Conservation (phyloP, 2,113 vertebrate species). For the Cariama cristata region DNA sequence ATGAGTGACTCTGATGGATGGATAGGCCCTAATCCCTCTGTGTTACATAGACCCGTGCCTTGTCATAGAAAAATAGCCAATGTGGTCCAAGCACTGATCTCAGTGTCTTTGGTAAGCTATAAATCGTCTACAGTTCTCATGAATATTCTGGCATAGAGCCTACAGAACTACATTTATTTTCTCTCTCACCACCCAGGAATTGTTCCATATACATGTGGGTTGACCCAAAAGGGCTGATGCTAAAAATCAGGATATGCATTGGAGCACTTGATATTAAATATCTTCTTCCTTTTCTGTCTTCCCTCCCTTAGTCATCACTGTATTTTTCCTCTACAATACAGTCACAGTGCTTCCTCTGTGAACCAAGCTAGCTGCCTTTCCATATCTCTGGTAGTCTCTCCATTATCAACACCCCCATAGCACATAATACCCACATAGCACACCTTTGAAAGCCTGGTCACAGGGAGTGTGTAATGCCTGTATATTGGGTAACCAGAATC, state of each 20-base stretch:
- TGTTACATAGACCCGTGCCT: not conserved
- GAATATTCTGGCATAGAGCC: conserved; percentile 2
- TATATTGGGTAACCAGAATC: not conserved
- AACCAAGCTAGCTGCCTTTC: not conserved
- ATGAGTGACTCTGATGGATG: not conserved
- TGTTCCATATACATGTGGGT: not conserved
- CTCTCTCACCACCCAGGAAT: not conserved
- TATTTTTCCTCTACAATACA: not conserved
- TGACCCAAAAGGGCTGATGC: not conserved
- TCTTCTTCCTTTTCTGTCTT: not conserved
- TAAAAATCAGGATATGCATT: not conserved
- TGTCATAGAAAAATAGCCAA: not conserved
- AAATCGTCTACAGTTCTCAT: conserved; percentile 23
- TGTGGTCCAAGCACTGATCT: conserved; percentile 24
- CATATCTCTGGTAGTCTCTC: not conserved
- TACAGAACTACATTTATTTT: not conserved
- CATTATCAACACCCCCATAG: not conserved
- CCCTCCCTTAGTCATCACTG: not conserved
- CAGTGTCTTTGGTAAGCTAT: conserved; percentile 11
- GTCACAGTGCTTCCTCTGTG: not conserved
- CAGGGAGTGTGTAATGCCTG: not conserved
- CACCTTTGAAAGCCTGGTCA: not conserved
- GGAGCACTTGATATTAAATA: not conserved
- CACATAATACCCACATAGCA: no score
- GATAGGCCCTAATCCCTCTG: not conserved